phyloP scores from a whole-genome alignment of 2,113 vertebrate species.

The Felis chaus region DNA sequence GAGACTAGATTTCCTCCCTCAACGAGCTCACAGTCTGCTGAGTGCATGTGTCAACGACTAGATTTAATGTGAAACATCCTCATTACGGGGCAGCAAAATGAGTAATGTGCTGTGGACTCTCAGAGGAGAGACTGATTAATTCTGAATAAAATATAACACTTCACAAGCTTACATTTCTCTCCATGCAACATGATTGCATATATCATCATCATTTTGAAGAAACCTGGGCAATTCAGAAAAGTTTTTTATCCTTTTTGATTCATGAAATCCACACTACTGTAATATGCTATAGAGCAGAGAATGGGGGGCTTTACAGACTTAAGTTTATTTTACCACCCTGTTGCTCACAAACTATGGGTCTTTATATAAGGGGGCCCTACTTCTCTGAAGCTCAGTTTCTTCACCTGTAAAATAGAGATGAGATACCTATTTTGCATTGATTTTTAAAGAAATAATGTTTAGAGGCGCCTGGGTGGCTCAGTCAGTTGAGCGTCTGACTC shows the following conservation, averaged over 20 bases:
- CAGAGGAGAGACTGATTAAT: constrained; percentile 30
- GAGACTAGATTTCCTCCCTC: not conserved
- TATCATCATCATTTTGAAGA: constrained; percentile 8
- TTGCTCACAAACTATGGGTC: not conserved
- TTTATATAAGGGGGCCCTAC: not conserved
- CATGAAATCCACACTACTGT: not conserved
- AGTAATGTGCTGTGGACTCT: not conserved
- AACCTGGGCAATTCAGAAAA: not conserved
- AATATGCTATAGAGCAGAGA: not conserved
- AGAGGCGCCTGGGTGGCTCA: too few species aligned
- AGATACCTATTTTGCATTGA: not conserved
- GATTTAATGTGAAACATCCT: not conserved
- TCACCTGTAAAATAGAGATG: not conserved
- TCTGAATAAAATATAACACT: constrained; percentile 5
- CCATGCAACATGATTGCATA: not conserved
- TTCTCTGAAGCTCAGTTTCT: not conserved
- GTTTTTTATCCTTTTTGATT: not conserved
- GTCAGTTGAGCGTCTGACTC: too few species aligned
- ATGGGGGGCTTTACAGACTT: not conserved
- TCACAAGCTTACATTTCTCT: not conserved
- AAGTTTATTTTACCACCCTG: not conserved
- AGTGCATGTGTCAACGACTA: not conserved
- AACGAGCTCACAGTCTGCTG: not conserved
- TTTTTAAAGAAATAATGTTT: not conserved
- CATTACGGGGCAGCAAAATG: not conserved